Evolutionary conservation across 2,888 invertebrate genomes (phyloP).

Genomic region (Halictus ligatus): DNA sequence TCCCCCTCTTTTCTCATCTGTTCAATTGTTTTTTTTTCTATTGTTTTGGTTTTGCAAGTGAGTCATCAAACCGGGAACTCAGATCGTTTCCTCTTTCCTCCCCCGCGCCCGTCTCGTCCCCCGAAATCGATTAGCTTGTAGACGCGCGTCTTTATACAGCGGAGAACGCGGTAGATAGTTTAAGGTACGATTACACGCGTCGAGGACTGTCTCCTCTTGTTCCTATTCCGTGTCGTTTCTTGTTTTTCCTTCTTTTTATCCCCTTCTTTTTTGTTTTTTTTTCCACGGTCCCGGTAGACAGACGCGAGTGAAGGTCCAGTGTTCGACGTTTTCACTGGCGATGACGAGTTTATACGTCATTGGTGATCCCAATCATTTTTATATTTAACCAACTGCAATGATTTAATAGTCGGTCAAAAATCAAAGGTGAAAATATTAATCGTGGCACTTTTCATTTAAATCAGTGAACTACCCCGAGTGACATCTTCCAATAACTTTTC

Average conservation of each 20-base stretch:
- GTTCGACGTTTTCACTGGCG: neutral
- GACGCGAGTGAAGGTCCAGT: neutral
- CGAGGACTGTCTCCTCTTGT: slow-evolving; percentile 54
- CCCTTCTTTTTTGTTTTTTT: neutral
- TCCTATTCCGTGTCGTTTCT: slow-evolving; percentile 54
- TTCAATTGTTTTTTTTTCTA: neutral
- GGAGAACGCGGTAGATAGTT: slow-evolving; percentile 22
- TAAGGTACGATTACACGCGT: slow-evolving; percentile 38
- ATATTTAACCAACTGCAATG: too few species aligned
- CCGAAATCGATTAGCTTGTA: slow-evolving; percentile 8
- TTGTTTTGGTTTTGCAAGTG: neutral
- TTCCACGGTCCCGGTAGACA: neutral
- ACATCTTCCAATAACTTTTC: too few species aligned
- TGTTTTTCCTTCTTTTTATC: neutral
- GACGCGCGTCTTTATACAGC: neutral
- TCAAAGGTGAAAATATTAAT: neutral
- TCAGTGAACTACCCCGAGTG: too few species aligned
- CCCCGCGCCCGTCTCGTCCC: neutral
- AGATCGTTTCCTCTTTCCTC: neutral
- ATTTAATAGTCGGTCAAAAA: neutral
- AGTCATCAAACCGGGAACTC: neutral
- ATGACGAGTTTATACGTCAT: too few species aligned
- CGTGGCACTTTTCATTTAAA: neutral
- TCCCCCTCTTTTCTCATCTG: neutral
- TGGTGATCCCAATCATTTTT: too few species aligned